These are phyloP conservation scores for Gnathonemus echidnorhynchus DNA, from an alignment of 2,113 vertebrate species.

Conservation along the genomic window DNA sequence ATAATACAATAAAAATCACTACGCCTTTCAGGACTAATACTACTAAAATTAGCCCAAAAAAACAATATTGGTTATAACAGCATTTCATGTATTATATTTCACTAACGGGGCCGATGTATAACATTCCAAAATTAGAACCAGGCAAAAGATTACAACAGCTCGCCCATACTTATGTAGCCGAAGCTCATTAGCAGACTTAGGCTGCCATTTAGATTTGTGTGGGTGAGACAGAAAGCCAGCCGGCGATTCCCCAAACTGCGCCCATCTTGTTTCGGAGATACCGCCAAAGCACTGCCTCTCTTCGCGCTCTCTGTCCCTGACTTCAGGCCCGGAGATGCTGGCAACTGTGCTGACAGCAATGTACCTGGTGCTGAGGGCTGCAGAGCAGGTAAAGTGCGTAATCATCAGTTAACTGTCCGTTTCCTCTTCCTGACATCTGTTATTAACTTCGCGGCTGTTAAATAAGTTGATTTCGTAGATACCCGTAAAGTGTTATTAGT, in stretches of 20 bases:
- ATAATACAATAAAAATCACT: neutral
- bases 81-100: neutral
- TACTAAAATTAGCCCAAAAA: neutral
- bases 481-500: neutral
- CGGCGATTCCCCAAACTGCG: neutral
- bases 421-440: neutral
- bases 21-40: neutral
- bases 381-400: neutral
- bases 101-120: neutral
- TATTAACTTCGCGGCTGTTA: neutral
- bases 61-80: neutral
- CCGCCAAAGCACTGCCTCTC: neutral
- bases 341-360: neutral
- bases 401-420: neutral
- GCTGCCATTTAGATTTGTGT: neutral
- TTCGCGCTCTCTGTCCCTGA: neutral
- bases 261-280: neutral
- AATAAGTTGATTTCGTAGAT: neutral
- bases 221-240: neutral
- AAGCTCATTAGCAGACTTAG: neutral
- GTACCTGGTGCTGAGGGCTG: neutral
- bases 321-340: neutral
- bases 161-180: neutral
- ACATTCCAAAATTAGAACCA: neutral
- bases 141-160: neutral